phyloP scores from a whole-genome alignment of 2,888 invertebrate genomes.

The Ormyrus pomaceus region DNA sequence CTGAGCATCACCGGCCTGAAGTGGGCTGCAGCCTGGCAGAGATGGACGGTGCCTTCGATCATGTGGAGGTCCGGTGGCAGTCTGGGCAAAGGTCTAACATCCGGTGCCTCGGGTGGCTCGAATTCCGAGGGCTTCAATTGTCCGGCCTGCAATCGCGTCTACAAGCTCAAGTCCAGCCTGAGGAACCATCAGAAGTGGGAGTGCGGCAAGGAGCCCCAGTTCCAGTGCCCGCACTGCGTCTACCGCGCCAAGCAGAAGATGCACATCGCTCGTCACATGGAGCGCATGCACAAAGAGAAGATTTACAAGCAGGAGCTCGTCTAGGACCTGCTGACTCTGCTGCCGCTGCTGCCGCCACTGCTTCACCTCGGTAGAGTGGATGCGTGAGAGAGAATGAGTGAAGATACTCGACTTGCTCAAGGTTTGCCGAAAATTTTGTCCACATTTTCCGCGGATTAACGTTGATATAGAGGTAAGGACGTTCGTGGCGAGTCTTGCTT shows the following conservation, averaged over 20 bases:
- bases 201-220: conserved; percentile 76
- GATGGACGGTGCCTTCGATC: conserved; percentile 74
- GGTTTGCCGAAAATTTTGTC: too few relatives aligned
- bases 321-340: conserved; percentile 58
- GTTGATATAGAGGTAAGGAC: too few relatives aligned
- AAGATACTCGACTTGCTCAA: background rate
- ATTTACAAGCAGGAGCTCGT: conserved; percentile 74
- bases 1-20: conserved; percentile 84
- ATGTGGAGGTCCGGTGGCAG: conserved; percentile 74
- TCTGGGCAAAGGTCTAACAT: conserved; percentile 69
- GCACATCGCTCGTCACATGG: conserved; percentile 76
- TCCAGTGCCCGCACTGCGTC: conserved; percentile 75
- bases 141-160: conserved; percentile 89
- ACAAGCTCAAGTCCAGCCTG: conserved; percentile 89
- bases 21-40: conserved; percentile 83
- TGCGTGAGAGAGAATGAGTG: background rate
- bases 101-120: conserved; percentile 61
- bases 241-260: conserved; percentile 76
- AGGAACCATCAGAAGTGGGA: conserved; percentile 75
- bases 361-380: too few relatives aligned
- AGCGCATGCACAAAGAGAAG: conserved; percentile 77
- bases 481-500: too few relatives aligned
- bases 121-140: conserved; percentile 82
- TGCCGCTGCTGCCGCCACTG: too few relatives aligned
- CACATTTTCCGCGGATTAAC: too few relatives aligned